These are phyloP conservation scores for Anguilla obscura DNA, from an alignment of 2,797 vertebrate genomes.

Conservation along the genomic window DNA sequence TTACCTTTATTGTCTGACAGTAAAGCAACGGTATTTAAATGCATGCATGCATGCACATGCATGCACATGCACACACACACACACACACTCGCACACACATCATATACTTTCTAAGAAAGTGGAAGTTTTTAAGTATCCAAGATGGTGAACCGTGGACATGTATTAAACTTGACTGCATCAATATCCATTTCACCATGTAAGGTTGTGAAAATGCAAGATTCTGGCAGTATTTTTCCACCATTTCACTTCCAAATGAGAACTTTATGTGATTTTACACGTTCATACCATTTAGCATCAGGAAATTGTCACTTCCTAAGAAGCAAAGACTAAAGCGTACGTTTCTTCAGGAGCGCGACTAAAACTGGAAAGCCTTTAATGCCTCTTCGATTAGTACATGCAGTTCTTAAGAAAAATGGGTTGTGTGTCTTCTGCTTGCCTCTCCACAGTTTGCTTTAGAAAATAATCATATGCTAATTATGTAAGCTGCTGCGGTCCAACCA, in stretches of 20 bases:
- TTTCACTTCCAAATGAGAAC: background rate
- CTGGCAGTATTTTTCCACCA: background rate
- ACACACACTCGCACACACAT: too few species aligned
- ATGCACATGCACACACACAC: background rate
- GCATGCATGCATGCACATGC: background rate
- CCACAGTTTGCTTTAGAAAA: background rate
- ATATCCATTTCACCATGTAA: background rate
- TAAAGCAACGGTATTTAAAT: background rate
- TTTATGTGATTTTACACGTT: background rate
- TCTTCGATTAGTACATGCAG: background rate
- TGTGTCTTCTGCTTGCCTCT: background rate
- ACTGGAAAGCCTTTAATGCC: background rate
- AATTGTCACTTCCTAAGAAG: background rate
- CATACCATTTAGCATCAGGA: background rate
- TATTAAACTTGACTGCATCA: background rate
- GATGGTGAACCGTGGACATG: background rate
- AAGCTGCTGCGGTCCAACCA: background rate
- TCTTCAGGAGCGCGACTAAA: background rate
- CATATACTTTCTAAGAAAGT: background rate
- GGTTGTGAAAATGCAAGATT: background rate
- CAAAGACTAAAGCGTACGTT: too few species aligned
- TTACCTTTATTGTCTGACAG: background rate
- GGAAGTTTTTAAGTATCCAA: background rate
- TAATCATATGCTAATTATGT: slow-evolving; percentile 17
- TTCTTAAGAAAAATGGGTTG: background rate